Evolutionary conservation across 30 jellyfish, hydroid and myxozoan species (phyloP).

Genomic region (Turritopsis rubra): DNA sequence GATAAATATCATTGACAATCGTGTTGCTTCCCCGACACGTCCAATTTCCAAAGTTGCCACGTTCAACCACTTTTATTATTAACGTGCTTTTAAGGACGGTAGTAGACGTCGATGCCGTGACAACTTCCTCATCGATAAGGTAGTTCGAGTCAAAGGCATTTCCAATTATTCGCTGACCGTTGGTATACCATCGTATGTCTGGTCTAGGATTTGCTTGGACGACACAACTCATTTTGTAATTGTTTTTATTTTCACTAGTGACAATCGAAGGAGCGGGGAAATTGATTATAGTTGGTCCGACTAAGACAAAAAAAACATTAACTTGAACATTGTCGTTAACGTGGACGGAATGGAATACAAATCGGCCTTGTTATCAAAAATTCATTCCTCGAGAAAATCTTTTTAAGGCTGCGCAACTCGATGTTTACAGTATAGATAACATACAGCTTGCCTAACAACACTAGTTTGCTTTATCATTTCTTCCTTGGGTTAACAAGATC

Average conservation of each 20-base stretch:
- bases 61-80: not conserved
- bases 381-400: too few relatives aligned
- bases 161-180: not conserved
- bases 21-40: constrained; percentile 11
- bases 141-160: not conserved
- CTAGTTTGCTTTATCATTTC: too few relatives aligned
- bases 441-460: too few relatives aligned
- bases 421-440: too few relatives aligned
- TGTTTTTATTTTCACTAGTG: not conserved
- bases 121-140: not conserved
- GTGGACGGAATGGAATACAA: too few relatives aligned
- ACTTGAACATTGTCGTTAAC: too few relatives aligned
- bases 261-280: constrained; percentile 4
- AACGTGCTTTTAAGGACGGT: constrained; percentile 1
- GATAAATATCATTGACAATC: not conserved
- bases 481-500: too few relatives aligned
- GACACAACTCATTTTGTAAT: not conserved
- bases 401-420: too few relatives aligned
- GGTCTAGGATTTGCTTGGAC: constrained; percentile 7
- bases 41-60: not conserved
- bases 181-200: not conserved
- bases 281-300: not conserved
- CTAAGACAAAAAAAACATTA: not conserved
- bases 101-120: not conserved
- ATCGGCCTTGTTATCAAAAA: too few relatives aligned